Evolutionary conservation across 1,140 invertebrate genomes (phyloP).

Genomic region (Atta texana): DNA sequence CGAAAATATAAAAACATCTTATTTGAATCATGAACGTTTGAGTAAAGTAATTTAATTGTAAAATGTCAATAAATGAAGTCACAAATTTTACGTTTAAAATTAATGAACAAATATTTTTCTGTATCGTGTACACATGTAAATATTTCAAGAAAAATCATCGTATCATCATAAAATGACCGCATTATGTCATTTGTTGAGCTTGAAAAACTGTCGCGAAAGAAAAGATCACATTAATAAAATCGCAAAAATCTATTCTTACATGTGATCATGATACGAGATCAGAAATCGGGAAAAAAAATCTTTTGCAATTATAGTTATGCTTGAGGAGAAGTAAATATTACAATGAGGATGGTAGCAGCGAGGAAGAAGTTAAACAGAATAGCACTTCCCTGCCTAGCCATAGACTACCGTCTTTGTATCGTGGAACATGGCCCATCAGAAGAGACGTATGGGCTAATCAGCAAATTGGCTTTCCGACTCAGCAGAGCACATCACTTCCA

Average conservation of each 20-base stretch:
- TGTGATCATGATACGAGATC: background rate
- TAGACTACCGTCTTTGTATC: slow-evolving; percentile 87
- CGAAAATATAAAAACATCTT: slow-evolving; percentile 12
- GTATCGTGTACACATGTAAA: background rate
- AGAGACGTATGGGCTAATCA: slow-evolving; percentile 87
- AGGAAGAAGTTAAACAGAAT: slow-evolving; percentile 82
- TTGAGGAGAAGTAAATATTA: slow-evolving; percentile 73
- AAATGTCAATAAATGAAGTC: background rate
- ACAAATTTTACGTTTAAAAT: background rate
- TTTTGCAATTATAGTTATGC: slow-evolving; percentile 69
- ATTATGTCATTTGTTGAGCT: background rate
- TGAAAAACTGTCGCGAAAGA: background rate
- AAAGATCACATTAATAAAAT: background rate
- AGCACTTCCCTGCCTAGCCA: slow-evolving; percentile 76
- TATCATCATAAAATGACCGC: background rate
- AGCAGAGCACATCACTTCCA: slow-evolving; percentile 72
- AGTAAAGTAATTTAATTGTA: background rate
- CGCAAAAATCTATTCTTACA: background rate
- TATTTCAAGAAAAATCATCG: background rate
- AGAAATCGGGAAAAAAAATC: background rate
- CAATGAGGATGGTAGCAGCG: slow-evolving; percentile 80
- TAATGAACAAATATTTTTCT: background rate
- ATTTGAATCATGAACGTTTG: background rate
- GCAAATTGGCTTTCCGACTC: slow-evolving; percentile 82
- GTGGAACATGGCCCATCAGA: slow-evolving; percentile 91